Evolutionary conservation across 2,888 invertebrate species (phyloP), one percentile per base, ranked within the genome.

Genomic region (Myopa testacea): DNA sequence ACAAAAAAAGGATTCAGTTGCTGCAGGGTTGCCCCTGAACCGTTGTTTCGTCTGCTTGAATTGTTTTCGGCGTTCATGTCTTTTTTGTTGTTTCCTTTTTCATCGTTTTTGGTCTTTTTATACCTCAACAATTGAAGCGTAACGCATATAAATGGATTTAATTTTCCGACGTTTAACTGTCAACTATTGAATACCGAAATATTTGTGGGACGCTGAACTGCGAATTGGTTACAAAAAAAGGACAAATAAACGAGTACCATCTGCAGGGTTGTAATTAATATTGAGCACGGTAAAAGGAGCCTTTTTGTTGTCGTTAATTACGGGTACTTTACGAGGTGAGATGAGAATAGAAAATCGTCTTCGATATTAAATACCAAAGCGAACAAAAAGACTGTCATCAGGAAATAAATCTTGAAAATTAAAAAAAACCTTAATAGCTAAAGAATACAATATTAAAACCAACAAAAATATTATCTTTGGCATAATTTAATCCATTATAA

Each of bases 61-160:
- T 73, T 62, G 62, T 45, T 73, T 40, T 73, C 62, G 19, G 40
- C 12, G 37, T 5, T 40, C 10, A 4, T 37, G 58, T 5, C n/a
- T 34, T 38, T 70, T 34, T 8, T 45, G 26, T 63, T 38, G 37
- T 26, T 52, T 34, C 52, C 34, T 70, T 26, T 26, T 10, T 14
- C 19, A 26, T 70, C 26, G 70, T 52, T 14, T n/a, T 52, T 70
- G 7, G 45, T 10, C 45, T 45, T 14, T 8, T 45, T 38, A 16
- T n/a, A 12, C 55, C 52, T 19, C 45, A 69, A 69, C 75, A 75
- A 75, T 75, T 75, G 75, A 69, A 55, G 75, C 75, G 75, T 68
- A 68, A 75, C 58, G 75, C 75, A 75, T 75, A 75, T 69, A 60
- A 75, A 75, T 75, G 68, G 50, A 58, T 62, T 75, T 69, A 75